Base-by-base conservation (phyloP, 2,888 invertebrate species). In the Drosophila helvetica region DNA sequence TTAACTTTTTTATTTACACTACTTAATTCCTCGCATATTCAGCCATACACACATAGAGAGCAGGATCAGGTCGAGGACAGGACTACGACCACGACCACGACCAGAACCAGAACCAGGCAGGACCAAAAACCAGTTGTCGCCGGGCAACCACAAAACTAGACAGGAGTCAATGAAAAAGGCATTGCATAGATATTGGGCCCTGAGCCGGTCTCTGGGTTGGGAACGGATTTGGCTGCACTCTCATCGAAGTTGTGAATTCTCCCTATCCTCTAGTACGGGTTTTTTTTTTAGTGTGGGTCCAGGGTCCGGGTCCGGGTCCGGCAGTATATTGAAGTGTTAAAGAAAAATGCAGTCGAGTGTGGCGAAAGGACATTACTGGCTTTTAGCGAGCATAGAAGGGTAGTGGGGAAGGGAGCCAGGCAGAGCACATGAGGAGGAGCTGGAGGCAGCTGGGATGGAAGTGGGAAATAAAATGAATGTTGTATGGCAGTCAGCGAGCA, bases 331-430 rank as follows among this genome's bases (percentile, higher is more conserved):
- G 88, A 86, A 86, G 86, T 86, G 86, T 88, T 86, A 86, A 86
- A 86, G 86, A 86, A 86, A 86, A 86, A 86, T 88, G 78, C 88
- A 86, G 84, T 88, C 86, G 86, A 86, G 86, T 86, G 86, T 86
- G 75, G 84, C 86, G 77, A 86, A 86, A 88, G 86, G 86, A 86
- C 88, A 86, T 88, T 86, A 86, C 88, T 86, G 88, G 86, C 86
- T 86, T 86, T 86, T 88, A 86, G 86, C 88, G 80, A 74, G 75
- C 74, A 81, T 71, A 75, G 56, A 56, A 57, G 55, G 47, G 30
- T 30, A 47, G 27, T 27, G 45, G 25, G 1, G 25, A 1, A 19
- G 45, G 12, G 48, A 19, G 10, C 30, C 27, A 19, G 38, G 46
- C 30, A 17, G 46, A 33, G 33, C 33, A 38, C 38, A 15, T 15